Evolutionary conservation across 2,113 vertebrate species (phyloP), one percentile per base, ranked within the genome.

Genomic region (Eublepharis macularius): DNA sequence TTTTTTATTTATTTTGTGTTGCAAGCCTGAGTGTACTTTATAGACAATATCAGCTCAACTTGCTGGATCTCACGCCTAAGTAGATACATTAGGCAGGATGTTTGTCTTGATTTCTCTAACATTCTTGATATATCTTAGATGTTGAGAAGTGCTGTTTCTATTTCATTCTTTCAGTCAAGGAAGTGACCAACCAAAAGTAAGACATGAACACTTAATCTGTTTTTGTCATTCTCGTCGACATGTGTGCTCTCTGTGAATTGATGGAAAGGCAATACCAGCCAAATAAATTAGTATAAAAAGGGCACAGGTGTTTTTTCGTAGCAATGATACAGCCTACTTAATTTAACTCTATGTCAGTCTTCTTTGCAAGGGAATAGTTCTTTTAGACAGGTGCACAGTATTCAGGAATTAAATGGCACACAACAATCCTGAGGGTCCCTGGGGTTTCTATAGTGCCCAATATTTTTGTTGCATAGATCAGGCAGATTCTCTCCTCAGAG

Each of bases 161-260:
- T 82, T 57, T 73, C 68, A 57, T 51, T 73, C 34, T 77, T 68
- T 76, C 34, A 69, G 74, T 34, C 26, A 77, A 84, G 45, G 34
- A 69, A 51, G 41, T 83, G 70, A 63, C 29, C 39, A 74, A 74
- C 60, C 39, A 32, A 63, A 83, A 81, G 68, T 49, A 81, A 70
- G 39, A 39, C 78, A 80, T 32, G 78, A 39, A 47, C 45, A 9
- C 81, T 75, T 75, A 54, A 83, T 83, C 80, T 83, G n/a, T 29
- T 75, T 76, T 75, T 76, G 45, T 69, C 45, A 69, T 84, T 68
- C 75, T 54, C 51, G 63, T 77, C 77, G 83, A 69, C 45, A 66
- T 76, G 43, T 47, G 66, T 68, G 34, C 45, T 84, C 10, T 41
- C 74, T 77, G 9, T 68, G 73, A 76, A 54, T 32, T 77, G 60